Conservation (phyloP, 2,888 invertebrate species). For the Eremobia ochroleuca region DNA sequence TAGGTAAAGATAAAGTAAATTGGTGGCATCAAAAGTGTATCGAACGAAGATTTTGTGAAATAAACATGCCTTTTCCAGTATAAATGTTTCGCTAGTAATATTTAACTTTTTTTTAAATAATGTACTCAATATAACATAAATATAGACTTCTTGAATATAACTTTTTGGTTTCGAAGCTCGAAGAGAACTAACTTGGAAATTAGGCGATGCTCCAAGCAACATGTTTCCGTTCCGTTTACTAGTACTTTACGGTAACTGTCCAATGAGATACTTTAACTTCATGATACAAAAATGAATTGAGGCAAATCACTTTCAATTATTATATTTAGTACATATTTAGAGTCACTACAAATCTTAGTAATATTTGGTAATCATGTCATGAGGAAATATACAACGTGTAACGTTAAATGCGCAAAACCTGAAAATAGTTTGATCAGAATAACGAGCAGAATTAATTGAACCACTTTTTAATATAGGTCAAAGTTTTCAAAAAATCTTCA, state of each 20-base stretch:
- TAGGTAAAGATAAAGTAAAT: conserved; percentile 1
- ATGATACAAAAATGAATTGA: too few relatives aligned
- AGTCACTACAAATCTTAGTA: not conserved
- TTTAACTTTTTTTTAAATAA: not conserved
- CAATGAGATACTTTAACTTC: too few relatives aligned
- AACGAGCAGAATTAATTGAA: too few relatives aligned
- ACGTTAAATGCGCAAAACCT: too few relatives aligned
- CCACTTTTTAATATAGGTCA: too few relatives aligned
- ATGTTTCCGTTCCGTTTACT: not conserved
- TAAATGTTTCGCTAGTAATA: not conserved
- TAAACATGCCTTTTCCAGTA: not conserved
- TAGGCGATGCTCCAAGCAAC: not conserved
- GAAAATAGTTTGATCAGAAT: too few relatives aligned
- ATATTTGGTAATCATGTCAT: not conserved
- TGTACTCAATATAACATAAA: not conserved
- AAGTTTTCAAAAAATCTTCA: too few relatives aligned
- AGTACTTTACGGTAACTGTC: not conserved
- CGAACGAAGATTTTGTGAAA: not conserved
- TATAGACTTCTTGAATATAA: not conserved
- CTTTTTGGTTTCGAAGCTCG: not conserved
- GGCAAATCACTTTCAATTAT: not conserved
- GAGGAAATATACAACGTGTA: too few relatives aligned
- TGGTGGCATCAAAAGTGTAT: not conserved
- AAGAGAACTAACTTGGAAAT: not conserved
- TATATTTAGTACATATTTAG: not conserved